Base-by-base conservation (phyloP, 2,888 invertebrate species). In the Escarpia spicata region DNA sequence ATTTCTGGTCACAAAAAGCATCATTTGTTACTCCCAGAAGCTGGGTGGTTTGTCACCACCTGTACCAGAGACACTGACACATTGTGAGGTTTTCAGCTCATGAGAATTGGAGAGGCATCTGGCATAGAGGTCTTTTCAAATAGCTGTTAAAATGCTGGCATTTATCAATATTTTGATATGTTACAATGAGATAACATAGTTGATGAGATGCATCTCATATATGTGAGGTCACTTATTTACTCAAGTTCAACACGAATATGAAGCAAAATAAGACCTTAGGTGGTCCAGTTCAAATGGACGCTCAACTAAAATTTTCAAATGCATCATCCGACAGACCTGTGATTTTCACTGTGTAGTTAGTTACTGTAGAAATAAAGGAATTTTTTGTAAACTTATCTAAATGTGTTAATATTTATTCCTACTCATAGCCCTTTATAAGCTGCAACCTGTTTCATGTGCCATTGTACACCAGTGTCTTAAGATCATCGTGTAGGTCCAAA, bases 301-400 rank as follows among this genome's bases (percentile, higher is more conserved):
- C 75, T 75, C 75, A 0, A 26, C 6, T 75, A 75, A 19, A 26
- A 75, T 75, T 75, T 75, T 19, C 75, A 19, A n/a, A 75, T 75
- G n/a, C 26, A 26, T 75, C 75, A 75, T 75, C n/a, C 6, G 75
- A 26, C 75, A 26, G 26, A 75, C 75, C 75, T 75, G 6, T 75
- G 3, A 9, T 19, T 75, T 75, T n/a, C 75, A 75, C 4, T 75
- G 75, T 6, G 0, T n/a, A 75, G 26, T n/a, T 1, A 26, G 75
- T 75, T 75, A 75, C 75, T 75, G 75, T 75, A 75, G 75, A 75
- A 75, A 75, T 75, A 26, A 75, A 75, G 75, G 75, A 75, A 75
- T 75, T 75, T 75, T 75, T 75, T 26, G 75, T 75, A 75, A 75
- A 75, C 75, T 75, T 75, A 12, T 52, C 52, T 52, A 37, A 37